phyloP scores from a whole-genome alignment of 2,797 vertebrate species.

The Brachymystax lenok region DNA sequence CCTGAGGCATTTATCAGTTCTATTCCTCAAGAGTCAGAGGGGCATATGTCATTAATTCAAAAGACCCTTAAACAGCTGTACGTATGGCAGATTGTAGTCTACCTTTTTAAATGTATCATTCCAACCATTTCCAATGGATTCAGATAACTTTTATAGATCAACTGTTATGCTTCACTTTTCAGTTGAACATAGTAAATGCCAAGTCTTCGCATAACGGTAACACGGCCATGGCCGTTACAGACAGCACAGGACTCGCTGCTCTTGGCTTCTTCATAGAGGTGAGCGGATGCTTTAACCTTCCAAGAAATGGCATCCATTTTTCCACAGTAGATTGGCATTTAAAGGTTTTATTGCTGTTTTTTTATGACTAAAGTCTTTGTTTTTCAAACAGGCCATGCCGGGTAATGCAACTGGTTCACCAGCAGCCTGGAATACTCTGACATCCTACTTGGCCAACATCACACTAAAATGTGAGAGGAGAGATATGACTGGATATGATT shows the following conservation, averaged over 20 bases:
- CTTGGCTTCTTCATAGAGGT: conserved; percentile 78
- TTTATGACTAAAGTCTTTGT: too few relatives aligned
- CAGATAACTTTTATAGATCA: neutral
- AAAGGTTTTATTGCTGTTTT: neutral
- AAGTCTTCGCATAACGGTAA: conserved; percentile 43
- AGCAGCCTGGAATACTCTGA: conserved; percentile 58
- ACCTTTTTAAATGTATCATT: neutral
- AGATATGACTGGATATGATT: too few relatives aligned
- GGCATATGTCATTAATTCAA: neutral
- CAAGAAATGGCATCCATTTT: neutral
- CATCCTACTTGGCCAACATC: conserved; percentile 54
- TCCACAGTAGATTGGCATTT: neutral
- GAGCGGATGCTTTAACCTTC: conserved; percentile 12
- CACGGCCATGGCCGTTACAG: neutral
- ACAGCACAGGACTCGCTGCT: conserved; percentile 63
- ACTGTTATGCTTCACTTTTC: neutral
- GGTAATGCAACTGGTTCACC: conserved; percentile 31
- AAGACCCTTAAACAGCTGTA: neutral
- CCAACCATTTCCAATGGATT: neutral
- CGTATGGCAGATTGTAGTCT: neutral
- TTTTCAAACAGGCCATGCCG: conserved; percentile 10
- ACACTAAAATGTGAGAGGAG: conserved; percentile 21
- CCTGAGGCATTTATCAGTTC: too few relatives aligned
- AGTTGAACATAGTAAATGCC: conserved; percentile 77
- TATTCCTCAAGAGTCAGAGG: neutral